phyloP scores from a whole-genome alignment of 2,113 vertebrate species.

The Otolemur garnettii region DNA sequence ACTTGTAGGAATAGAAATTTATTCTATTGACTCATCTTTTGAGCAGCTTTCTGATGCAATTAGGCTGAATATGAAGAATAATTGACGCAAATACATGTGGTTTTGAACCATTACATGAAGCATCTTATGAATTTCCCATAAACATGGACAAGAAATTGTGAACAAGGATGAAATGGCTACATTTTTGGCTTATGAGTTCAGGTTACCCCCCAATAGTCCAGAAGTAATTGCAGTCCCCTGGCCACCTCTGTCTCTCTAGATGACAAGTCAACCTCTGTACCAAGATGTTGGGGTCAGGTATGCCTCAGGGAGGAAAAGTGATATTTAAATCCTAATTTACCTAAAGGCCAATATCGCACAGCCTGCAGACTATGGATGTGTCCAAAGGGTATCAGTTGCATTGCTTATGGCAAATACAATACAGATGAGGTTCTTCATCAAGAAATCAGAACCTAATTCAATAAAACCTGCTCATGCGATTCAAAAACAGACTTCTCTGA shows the following conservation, averaged over 20 bases:
- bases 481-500: conserved; percentile 45
- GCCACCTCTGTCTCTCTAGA: background rate
- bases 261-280: conserved; percentile 30
- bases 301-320: background rate
- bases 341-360: conserved; percentile 53
- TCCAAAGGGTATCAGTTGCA: conserved; percentile 37
- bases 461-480: conserved; percentile 35
- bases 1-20: background rate
- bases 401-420: conserved; percentile 54
- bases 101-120: background rate
- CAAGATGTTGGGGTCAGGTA: background rate
- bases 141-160: background rate
- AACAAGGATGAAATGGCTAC: conserved; percentile 15
- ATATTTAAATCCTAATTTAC: conserved; percentile 36
- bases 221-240: background rate
- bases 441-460: conserved; percentile 71
- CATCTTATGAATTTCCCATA: conserved; percentile 22
- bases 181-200: conserved; percentile 24
- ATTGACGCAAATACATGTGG: background rate
- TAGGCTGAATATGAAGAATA: background rate
- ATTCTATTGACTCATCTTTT: background rate
- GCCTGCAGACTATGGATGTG: background rate
- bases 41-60: conserved; percentile 5
- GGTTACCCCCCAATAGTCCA: background rate
- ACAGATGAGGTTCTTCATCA: conserved; percentile 60